Evolutionary conservation across 2,888 invertebrate species (phyloP), one percentile per base, ranked within the genome.

Genomic region (Andrena bucephala): DNA sequence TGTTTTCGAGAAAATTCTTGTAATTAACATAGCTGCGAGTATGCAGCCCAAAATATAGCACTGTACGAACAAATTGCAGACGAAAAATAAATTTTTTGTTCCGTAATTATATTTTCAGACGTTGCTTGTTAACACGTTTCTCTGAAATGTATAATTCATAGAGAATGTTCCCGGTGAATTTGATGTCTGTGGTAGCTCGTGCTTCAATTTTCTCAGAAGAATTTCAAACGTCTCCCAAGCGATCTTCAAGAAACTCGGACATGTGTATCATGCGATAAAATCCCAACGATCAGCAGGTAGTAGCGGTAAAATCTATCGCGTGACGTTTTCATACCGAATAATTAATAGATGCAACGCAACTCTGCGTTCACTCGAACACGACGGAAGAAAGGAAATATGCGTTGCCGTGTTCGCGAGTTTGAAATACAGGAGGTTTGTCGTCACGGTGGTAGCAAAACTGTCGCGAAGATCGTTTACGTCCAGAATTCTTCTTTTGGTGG

Each of bases 11-110:
- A 10, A 74, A 66, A 13, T 33, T 71, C 57, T 33, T 27, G 36
- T 63, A 76, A 76, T 71, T 76, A 76, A 48, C 52, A 20, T 52
- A 57, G 48, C 5, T 29, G 54, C 7, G 20, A 33, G 8, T 29
- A 20, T 50, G 29, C 42, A 16, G 5, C 42, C 42, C 4, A 42
- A 42, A 42, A 42, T 42, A 5, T 16, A 42, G 16, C 42, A 5
- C 1, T 5, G 42, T 42, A 5, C 42, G 5, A 13, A 42, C 1
- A 42, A 42, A 42, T 16, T 42, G 4, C 42, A 42, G 5, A 5
- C 16, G 16, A 16, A 42, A 42, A 4, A 16, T 16, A 4, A 42
- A 16, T 1, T 16, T 42, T 42, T 16, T 16, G 42, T 42, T 42
- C 0, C 42, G 16, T 42, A 42, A 42, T 42, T 42, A 42, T 42